Evolutionary conservation across 2,113 vertebrate species (phyloP), one percentile per base, ranked within the genome.

Genomic region (Hippocampus barbouri): DNA sequence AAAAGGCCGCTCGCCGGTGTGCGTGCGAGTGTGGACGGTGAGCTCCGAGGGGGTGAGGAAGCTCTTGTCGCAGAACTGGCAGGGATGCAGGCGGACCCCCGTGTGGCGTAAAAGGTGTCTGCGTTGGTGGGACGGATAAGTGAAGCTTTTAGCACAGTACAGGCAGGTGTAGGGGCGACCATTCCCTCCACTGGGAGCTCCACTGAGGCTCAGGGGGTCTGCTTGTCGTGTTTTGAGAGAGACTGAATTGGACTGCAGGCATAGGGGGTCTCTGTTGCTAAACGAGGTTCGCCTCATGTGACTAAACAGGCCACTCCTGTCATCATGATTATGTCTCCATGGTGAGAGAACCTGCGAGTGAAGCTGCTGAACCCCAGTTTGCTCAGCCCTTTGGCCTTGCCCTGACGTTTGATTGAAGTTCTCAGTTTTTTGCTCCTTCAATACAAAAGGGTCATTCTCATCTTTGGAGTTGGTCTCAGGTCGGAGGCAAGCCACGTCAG

Each of bases 11-110:
- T 91, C 90, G 7, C 90, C 90, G 1, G 89, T 90, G n/a, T 91
- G 89, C 7, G 88, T 89, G 76, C 90, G 89, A 15, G 87, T 89
- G 84, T 91, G 90, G 21, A 90, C 87, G 0, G 89, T 90, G 0
- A 90, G 88, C 80, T 91, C 90, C 0, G 88, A 90, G 1, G 88
- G 86, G 1, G 90, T 91, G 53, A 91, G 89, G 81, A 91, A 91
- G 72, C 89, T 89, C 81, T 91, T 91, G 63, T 91, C 89, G 59
- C 90, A 91, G 60, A 90, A 86, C 76, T 88, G 86, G 70, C 90
- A 91, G 15, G 88, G 86, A 74, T 90, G 87, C 49, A 89, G 84
- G 60, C 90, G 64, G 78, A 89, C 87, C 2, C 89, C 90, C 0
- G 89, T 91, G 84, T 91, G 90, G 49, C 90, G 87, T 27, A 91